Evolutionary conservation across 2,113 vertebrate genomes (phyloP), one percentile per base, ranked within the genome.

Genomic region (Anguilla rostrata): DNA sequence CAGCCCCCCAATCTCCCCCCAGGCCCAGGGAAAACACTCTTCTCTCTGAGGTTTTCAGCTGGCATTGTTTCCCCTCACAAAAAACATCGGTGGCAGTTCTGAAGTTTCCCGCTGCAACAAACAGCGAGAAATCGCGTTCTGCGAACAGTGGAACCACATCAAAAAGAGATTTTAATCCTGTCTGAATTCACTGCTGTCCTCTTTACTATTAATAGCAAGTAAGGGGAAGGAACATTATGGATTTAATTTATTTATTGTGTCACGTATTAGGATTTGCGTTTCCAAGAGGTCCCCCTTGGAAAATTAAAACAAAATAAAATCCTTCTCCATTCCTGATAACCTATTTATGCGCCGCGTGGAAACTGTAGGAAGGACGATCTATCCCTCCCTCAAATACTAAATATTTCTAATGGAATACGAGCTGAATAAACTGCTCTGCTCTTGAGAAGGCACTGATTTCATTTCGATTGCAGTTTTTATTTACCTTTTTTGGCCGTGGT

Each of bases 151-250:
- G 93, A 94, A 95, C 92, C 92, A 94, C 94, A 95, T 95, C 94
- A 95, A 95, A 94, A 92, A 90, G 88, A 88, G 91, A 92, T 91
- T 92, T 86, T 94, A 95, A 95, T 95, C 95, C 94, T 92, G 91
- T 93, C 92, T 94, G 93, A 92, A 94, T 94, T 91, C 53, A 90
- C 49, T 82, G 88, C 91, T 88, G 94, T 93, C 94, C 94, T 94
- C 92, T 86, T 94, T 95, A 91, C 93, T 95, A 95, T 94, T 93
- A 94, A 93, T 95, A 94, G 94, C 41, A 39, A 90, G 90, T 89
- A 34, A 87, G 91, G 89, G 93, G 92, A 91, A 90, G 92, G 92
- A 95, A 94, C 90, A 92, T 93, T 91, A 90, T 83, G 88, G 87
- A 88, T 91, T 87, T 92, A 87, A 92, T 93, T 94, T 90, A 91